Evolutionary conservation across 2,888 invertebrate genomes (phyloP).

Genomic region (Xanthorhoe designata): DNA sequence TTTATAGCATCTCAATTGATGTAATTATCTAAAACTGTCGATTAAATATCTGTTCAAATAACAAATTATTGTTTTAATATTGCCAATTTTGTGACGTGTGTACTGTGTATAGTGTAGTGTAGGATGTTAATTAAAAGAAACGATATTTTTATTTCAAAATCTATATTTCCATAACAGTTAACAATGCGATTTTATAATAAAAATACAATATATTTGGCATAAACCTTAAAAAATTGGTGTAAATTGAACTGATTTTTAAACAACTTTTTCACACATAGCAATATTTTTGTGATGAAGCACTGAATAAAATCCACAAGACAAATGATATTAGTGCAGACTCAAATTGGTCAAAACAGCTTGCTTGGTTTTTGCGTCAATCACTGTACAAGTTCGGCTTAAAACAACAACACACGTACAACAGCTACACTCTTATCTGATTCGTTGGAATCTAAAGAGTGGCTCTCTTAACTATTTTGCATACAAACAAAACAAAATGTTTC

Average conservation of each 20-base stretch:
- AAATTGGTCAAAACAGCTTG: conserved; percentile 3
- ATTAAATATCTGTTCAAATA: conserved; percentile 33
- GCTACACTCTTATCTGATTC: not conserved
- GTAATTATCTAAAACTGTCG: conserved; percentile 16
- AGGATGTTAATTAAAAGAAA: conserved; percentile 1
- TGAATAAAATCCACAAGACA: not conserved
- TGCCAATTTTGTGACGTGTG: not conserved
- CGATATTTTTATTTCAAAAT: conserved; percentile 64
- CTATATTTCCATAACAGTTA: conserved; percentile 83
- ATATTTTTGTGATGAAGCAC: conserved; percentile 23
- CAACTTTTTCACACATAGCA: not conserved
- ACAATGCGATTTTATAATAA: conserved; percentile 81
- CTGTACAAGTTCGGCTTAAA: not conserved
- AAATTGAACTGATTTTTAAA: conserved; percentile 53
- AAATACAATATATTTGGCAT: conserved; percentile 84
- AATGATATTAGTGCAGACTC: not conserved
- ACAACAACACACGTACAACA: conserved; percentile 9
- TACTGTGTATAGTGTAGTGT: too few relatives aligned
- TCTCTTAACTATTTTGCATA: not conserved
- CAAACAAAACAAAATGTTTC: not conserved
- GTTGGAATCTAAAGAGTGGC: not conserved
- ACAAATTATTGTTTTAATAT: not conserved
- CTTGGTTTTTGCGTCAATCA: not conserved
- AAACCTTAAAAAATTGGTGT: conserved; percentile 72
- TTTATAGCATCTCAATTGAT: conserved; percentile 20